These are phyloP conservation scores for Eilema griseolum DNA, from an alignment of 2,888 invertebrate genomes.

Conservation along the genomic window DNA sequence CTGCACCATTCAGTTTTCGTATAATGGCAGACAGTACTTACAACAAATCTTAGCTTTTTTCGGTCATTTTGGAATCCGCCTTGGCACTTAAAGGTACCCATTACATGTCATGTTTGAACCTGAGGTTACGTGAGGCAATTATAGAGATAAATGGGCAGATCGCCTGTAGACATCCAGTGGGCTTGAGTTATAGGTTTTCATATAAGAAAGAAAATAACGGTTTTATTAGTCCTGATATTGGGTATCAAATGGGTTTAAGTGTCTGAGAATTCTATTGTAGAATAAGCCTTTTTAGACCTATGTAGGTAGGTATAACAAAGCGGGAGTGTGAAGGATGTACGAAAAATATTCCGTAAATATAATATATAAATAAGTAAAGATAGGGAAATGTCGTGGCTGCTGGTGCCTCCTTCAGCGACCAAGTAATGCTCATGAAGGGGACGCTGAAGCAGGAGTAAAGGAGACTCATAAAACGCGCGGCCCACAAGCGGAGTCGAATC, in stretches of 20 bases:
- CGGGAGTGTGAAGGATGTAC: not conserved
- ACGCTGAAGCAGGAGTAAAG: too few species aligned
- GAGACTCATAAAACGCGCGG: too few species aligned
- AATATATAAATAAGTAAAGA: too few species aligned
- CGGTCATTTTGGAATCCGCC: not conserved
- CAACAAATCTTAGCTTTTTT: constrained; percentile 1
- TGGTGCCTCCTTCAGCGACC: too few species aligned
- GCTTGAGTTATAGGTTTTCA: constrained; percentile 62
- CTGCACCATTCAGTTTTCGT: not conserved
- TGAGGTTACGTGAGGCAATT: constrained; percentile 52
- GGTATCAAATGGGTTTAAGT: constrained; percentile 6
- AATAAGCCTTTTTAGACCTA: not conserved
- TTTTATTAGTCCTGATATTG: constrained; percentile 38
- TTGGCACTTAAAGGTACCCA: constrained; percentile 6
- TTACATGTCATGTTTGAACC: constrained; percentile 11
- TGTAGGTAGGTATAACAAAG: not conserved
- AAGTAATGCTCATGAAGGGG: too few species aligned
- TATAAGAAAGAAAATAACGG: constrained; percentile 47
- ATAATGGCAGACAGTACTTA: not conserved
- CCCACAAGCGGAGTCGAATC: too few species aligned
- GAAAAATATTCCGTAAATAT: too few species aligned
- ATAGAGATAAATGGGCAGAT: constrained; percentile 60
- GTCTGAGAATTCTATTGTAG: not conserved
- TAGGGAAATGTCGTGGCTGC: too few species aligned
- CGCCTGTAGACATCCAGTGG: constrained; percentile 46